phyloP scores from a whole-genome alignment of 2,797 vertebrate species.

The Enteromius paludinosus region DNA sequence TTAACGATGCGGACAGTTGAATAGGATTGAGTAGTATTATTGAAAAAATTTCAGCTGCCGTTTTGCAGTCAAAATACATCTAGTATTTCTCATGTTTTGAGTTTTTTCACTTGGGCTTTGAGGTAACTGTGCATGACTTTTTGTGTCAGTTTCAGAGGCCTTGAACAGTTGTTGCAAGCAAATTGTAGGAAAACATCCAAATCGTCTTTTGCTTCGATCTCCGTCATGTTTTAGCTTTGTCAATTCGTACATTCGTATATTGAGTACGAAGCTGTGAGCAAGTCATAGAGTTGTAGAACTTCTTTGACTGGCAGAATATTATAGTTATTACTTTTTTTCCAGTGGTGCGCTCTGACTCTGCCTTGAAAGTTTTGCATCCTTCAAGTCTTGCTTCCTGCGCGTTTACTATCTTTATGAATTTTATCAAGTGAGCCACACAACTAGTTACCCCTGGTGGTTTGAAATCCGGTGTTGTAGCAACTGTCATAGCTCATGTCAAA shows the following conservation, averaged over 20 bases:
- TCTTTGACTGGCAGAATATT: background rate
- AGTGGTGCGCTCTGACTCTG: background rate
- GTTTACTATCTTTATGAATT: slow-evolving; percentile 19
- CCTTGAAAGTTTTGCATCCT: slow-evolving; percentile 21
- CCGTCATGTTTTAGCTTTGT: background rate
- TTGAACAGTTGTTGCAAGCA: background rate
- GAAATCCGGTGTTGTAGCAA: slow-evolving; percentile 37
- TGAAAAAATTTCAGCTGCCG: background rate
- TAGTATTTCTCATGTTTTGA: background rate
- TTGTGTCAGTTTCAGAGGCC: background rate
- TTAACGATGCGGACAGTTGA: background rate
- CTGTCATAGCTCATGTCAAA: slow-evolving; percentile 52
- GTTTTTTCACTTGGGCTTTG: background rate
- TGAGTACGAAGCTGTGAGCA: background rate
- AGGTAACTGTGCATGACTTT: background rate
- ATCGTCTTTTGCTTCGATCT: background rate
- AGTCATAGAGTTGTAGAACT: slow-evolving; percentile 10
- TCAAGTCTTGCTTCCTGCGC: background rate
- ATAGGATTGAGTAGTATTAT: background rate
- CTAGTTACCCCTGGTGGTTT: slow-evolving; percentile 37
- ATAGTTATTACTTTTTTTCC: background rate
- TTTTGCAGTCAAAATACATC: background rate
- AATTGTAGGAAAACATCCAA: background rate
- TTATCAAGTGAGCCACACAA: background rate
- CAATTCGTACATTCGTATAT: background rate